Evolutionary conservation across 2,888 invertebrate genomes (phyloP).

Genomic region (Uropetala carovei): DNA sequence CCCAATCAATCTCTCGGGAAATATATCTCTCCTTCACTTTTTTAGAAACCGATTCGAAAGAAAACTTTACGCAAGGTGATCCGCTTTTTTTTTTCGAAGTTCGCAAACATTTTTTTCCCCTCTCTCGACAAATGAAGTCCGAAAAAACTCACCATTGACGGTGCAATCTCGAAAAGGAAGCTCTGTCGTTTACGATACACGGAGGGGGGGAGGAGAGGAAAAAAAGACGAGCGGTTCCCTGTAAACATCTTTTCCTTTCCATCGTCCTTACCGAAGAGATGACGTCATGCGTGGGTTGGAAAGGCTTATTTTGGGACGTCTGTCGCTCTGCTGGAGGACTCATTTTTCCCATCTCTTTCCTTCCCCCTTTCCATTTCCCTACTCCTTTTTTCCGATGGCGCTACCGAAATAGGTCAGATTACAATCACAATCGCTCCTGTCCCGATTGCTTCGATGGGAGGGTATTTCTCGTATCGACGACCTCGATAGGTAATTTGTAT

Average conservation of each 20-base stretch:
- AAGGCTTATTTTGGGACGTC: background rate
- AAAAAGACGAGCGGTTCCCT: background rate
- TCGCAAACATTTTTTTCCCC: too few relatives aligned
- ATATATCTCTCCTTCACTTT: too few relatives aligned
- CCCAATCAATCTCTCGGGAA: too few relatives aligned
- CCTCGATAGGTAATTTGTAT: background rate
- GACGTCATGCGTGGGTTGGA: slow-evolving; percentile 5
- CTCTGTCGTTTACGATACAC: background rate
- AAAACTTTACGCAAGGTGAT: too few relatives aligned
- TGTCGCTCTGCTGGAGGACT: background rate
- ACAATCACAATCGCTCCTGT: background rate
- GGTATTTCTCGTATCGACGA: background rate
- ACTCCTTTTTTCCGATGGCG: too few relatives aligned
- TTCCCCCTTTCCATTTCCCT: too few relatives aligned
- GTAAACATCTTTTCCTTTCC: background rate
- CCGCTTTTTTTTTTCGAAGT: too few relatives aligned
- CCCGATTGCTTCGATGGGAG: background rate
- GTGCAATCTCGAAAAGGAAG: too few relatives aligned
- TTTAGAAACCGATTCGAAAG: too few relatives aligned
- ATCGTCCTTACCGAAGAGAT: background rate
- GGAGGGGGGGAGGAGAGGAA: background rate
- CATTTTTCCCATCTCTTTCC: background rate
- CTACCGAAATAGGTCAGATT: slow-evolving; percentile 14
- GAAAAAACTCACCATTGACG: too few relatives aligned
- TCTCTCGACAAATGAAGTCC: too few relatives aligned